Base-by-base conservation (phyloP, 1,140 invertebrate species). In the Oedothorax gibbosus region DNA sequence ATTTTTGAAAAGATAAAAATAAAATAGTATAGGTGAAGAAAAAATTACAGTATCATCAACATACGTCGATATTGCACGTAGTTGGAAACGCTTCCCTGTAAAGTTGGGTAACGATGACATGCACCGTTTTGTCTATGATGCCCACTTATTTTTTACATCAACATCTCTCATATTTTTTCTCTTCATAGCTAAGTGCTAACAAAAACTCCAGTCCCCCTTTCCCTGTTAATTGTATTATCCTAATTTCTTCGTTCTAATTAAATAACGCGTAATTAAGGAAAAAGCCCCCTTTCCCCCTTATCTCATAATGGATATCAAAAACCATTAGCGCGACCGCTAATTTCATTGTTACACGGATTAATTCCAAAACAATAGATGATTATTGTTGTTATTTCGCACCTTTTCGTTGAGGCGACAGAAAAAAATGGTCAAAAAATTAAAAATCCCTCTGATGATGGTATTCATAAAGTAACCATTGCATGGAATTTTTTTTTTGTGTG, bases 231-330 rank as follows among this genome's bases (percentile, higher is more conserved):
- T 85, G 83, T 85, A 78, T 85, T 85, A 85, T 72, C 73, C 83
- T 85, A 85, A 85, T 85, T 84, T 84, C 81, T 76, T 71, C 73
- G 64, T 18, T 60, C 83, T 85, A 85, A 85, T 85, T 85, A 85
- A 85, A 85, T 85, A 85, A 85, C 65, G 83, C 75, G 72, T 85
- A 85, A 85, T 85, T 85, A 85, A 85, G 83, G 83, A 85, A 85
- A 85, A 71, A 85, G 73, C 21, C 54, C 53, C 62, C 62, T 20
- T 20, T 56, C 69, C 72, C 71, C 20, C 65, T 57, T 66, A 85
- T 85, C 77, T 77, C 78, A 35, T 35, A 35, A 35, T 73, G 73
- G 78, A 85, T 85, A 85, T 85, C 75, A 85, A 85, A 85, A 85
- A 85, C 83, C 73, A 85, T 85, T 85, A 85, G 73, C 65, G 72